Evolutionary conservation across 2,888 invertebrate species (phyloP), one percentile per base, ranked within the genome.

Genomic region (Phoenoteleia sp.): DNA sequence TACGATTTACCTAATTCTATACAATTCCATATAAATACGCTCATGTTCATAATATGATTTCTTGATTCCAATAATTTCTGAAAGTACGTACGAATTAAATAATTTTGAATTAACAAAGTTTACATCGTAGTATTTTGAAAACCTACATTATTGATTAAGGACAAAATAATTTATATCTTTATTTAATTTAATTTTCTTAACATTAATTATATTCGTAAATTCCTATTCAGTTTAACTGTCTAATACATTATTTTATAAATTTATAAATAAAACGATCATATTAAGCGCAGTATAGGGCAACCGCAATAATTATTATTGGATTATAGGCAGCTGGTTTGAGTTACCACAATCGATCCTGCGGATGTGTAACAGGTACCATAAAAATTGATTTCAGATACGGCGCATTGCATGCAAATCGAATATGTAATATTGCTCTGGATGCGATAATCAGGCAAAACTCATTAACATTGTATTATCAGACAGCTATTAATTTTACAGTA

Each of bases 341-440:
- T 62, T 42, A 62, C 74, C 62, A 42, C 74, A 52, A 74, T 74
- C 74, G 75, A 75, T 66, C 39, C 13, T 54, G 64, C 45, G 64
- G 64, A 60, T 23, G 36, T 36, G 27, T 54, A 56, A 54, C 56
- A 23, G 56, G 25, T 36, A 45, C n/a, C 45, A 66, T 33, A 76
- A 64, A 76, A 66, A 64, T 71, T 56, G 39, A 71, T 56, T 71
- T 9, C 71, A 27, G 17, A 56, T 56, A 56, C 29, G 7, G 4
- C n/a, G 21, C 29, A 29, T 56, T 42, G 17, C 54, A 71, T 45
- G 42, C 56, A 29, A 56, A 56, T 71, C 56, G 56, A 71, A 45
- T 54, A 47, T 47, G 4, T 47, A 47, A 11, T 47, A 47, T 19
- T 47, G 11, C 21, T 19, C 3, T 11, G 7, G 6, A 47, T 47